Base-by-base conservation (phyloP, 2,797 vertebrate genomes). In the Aplochiton taeniatus region DNA sequence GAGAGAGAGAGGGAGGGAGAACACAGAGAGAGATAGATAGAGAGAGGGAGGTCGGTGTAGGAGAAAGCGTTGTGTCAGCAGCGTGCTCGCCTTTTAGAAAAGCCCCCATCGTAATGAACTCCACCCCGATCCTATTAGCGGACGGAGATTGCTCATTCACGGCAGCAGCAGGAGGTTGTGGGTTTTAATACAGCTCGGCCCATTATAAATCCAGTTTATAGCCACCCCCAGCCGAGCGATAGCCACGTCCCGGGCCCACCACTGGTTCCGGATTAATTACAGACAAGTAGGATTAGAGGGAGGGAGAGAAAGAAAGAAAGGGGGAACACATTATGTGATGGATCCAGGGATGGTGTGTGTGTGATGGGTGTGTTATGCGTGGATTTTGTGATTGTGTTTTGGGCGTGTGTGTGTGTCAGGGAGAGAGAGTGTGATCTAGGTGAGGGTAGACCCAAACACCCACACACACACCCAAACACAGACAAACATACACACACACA, bases 201-300 rank as follows among this genome's bases (percentile, higher is more conserved):
- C 87, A 93, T 94, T 94, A 93, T 93, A 95, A 96, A 95, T 94
- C 91, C 92, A 89, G 91, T 95, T 94, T 94, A 93, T 84, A 86
- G 94, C 91, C 91, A 92, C 90, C 92, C 82, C 86, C 88, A 12
- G 82, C 83, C 83, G 83, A 81, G 80, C 86, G 86, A 87, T 87
- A 85, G 83, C 84, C 83, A 77, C 76, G 72, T 89, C 83, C 69
- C 49, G 8, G n/a, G 80, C 83, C 89, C 93, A 91, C 90, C 92
- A 92, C 82, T 80, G 73, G 86, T 85, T 85, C 73, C 64, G 67
- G 81, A 92, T 94, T 96, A 98, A 99, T 98, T 97, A 96, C 91
- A 91, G 92, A 83, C 91, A 93, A 95, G 92, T 84, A 91, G 94
- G 95, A 96, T 98, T 97, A 97, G 94, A 92, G 93, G 88, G 92